Base-by-base conservation (phyloP, 2,888 invertebrate species). In the Seira sanloemensis region DNA sequence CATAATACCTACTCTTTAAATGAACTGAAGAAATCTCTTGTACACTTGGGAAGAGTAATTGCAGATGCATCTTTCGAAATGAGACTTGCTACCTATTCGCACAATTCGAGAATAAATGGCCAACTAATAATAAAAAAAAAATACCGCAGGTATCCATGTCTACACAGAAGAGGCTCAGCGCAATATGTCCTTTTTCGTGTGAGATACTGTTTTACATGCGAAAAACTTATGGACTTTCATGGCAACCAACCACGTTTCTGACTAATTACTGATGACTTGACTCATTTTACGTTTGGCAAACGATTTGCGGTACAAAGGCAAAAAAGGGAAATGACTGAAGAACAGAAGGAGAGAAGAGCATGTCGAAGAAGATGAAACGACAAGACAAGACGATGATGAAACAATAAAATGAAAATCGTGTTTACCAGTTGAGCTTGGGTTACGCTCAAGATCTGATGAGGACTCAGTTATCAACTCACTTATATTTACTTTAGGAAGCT, bases 361-460 rank as follows among this genome's bases (percentile, higher is more conserved):
- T 23, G 23, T 62, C 62, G 62, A 62, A 62, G 62, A 62, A 21
- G 62, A 62, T 62, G 16, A 62, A n/a, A 62, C 62, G 62, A 62
- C 62, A 62, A 62, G 62, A 62, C 62, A 21, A 62, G 62, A 21
- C 2, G 62, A 62, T 62, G 62, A 62, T 62, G 62, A 62, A 62
- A 62, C 23, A 21, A 62, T 21, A 23, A 62, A 62, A 62, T 62
- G 21, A 21, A 16, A 9, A 16, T 21, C 62, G 62, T 58, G 62
- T 21, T 62, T 21, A 21, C 62, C 21, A 21, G 21, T n/a, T 7
- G 62, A 21, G 58, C 58, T 18, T n/a, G n/a, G n/a, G n/a, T n/a
- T n/a, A n/a, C n/a, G n/a, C n/a, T n/a, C n/a, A n/a, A n/a, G n/a
- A 58, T 18, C 50, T 50, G 50, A 50, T 37, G 37, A 7, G 37